These are phyloP conservation scores for Uropetala carovei DNA, from an alignment of 2,888 invertebrate genomes.

Conservation along the genomic window DNA sequence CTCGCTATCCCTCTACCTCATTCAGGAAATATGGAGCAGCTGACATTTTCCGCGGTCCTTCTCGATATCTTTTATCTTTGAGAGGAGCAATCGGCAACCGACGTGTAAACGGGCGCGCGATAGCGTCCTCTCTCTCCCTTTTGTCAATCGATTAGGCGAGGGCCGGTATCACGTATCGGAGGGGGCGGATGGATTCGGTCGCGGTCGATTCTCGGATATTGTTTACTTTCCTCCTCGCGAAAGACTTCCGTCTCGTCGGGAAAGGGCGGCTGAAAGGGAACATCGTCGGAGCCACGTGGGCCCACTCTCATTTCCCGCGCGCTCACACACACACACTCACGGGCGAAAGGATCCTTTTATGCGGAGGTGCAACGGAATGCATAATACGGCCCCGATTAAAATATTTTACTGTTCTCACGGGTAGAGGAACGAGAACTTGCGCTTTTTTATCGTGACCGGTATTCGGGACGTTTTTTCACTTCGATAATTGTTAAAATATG, in stretches of 20 bases:
- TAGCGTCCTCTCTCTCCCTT: neutral
- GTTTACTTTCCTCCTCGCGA: constrained; percentile 32
- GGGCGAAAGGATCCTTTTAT: neutral
- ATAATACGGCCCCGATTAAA: neutral
- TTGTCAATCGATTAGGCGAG: neutral
- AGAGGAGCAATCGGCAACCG: neutral
- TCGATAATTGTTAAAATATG: no score
- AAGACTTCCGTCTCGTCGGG: neutral
- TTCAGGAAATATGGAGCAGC: constrained; percentile 52
- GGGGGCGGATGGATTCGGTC: neutral
- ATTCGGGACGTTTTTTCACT: neutral
- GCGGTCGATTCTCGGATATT: constrained; percentile 26
- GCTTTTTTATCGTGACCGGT: neutral
- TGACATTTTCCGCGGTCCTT: neutral
- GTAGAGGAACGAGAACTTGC: neutral
- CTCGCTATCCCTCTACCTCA: neutral
- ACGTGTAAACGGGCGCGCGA: neutral
- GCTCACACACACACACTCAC: no score
- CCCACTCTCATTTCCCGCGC: no score
- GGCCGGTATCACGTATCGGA: neutral
- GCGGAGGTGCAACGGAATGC: neutral
- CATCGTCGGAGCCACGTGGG: constrained; percentile 20
- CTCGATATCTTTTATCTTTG: neutral
- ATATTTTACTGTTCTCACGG: neutral
- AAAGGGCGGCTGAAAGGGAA: neutral